Conservation (phyloP, 2,113 vertebrate species). For the Corynorhinus townsendii region DNA sequence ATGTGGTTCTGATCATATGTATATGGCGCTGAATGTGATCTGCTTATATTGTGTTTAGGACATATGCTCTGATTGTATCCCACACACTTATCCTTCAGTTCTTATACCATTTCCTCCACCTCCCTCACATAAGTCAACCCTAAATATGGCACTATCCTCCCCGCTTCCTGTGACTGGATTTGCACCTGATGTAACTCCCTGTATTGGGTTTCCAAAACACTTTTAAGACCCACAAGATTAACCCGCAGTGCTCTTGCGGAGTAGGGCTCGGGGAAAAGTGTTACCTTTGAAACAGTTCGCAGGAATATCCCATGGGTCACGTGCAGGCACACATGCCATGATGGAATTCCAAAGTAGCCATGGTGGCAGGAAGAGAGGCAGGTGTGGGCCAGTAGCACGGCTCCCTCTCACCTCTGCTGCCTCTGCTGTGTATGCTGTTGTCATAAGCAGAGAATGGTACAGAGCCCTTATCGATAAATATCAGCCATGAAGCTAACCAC, state of each 20-base stretch:
- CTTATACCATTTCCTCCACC: background rate
- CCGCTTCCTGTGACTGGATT: background rate
- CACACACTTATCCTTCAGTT: background rate
- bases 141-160: background rate
- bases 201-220: background rate
- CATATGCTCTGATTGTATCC: background rate
- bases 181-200: background rate
- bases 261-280: no score
- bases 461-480: fast-evolving
- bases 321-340: background rate
- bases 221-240: background rate
- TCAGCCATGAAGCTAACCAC: background rate
- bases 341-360: background rate
- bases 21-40: no score
- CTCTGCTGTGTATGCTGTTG: background rate
- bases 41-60: background rate
- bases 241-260: background rate
- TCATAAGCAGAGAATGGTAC: background rate
- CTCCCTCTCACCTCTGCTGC: background rate
- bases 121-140: background rate
- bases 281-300: background rate
- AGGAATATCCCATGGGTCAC: no score
- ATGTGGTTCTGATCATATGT: no score
- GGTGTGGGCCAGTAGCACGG: background rate
- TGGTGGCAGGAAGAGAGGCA: background rate